Conservation (phyloP, 1,140 invertebrate species). For the Manduca sexta region DNA sequence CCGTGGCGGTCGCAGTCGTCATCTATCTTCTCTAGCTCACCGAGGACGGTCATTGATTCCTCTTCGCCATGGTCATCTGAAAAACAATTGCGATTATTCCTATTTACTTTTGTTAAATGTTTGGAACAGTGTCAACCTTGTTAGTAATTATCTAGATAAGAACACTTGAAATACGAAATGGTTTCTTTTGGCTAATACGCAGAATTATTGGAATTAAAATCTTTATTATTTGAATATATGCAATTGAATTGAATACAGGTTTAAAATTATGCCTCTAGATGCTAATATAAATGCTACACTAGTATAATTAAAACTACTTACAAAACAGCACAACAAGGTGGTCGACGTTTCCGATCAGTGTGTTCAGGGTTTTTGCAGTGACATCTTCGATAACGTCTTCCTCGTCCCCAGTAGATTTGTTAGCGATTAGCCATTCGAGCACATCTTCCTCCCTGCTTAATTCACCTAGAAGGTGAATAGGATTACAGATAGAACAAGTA, state of each 20-base stretch:
- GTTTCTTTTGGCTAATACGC: too few species aligned
- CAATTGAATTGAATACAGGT: too few species aligned
- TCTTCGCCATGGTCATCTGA: conserved; percentile 89
- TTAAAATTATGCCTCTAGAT: too few species aligned
- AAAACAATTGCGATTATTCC: conserved; percentile 18
- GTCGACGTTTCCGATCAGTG: conserved; percentile 91
- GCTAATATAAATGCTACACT: background rate
- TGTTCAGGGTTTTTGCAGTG: conserved; percentile 88
- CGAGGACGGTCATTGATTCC: conserved; percentile 87
- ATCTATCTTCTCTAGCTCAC: conserved; percentile 93
- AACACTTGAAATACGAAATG: too few species aligned
- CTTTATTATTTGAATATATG: too few species aligned
- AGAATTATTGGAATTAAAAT: too few species aligned
- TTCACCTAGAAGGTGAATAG: conserved; percentile 79
- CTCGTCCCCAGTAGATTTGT: conserved; percentile 93
- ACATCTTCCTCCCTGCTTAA: conserved; percentile 93
- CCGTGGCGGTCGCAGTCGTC: conserved; percentile 93
- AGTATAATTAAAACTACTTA: conserved; percentile 73
- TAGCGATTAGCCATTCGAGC: conserved; percentile 92
- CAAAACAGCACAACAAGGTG: conserved; percentile 95
- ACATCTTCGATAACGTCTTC: conserved; percentile 96
- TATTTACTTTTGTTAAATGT: too few species aligned
- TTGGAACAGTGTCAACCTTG: too few species aligned
- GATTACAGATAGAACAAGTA: too few species aligned
- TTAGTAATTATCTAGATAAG: too few species aligned